phyloP scores from a whole-genome alignment of 2,113 vertebrate species.

The Camarhynchus parvulus region DNA sequence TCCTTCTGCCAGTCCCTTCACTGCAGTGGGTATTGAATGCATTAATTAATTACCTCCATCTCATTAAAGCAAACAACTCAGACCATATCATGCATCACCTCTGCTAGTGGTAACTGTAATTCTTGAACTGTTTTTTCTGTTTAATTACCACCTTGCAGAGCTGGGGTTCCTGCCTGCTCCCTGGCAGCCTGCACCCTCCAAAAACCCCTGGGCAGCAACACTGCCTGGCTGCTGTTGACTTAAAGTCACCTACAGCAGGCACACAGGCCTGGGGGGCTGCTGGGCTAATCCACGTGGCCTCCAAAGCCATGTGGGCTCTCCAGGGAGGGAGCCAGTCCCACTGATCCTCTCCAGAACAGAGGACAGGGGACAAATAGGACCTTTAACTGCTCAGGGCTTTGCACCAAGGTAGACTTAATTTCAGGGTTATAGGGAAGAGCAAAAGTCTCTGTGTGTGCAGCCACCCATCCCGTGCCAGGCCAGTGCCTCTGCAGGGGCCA shows the following conservation, averaged over 20 bases:
- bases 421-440: neutral
- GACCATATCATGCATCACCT: neutral
- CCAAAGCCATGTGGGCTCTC: neutral
- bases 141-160: neutral
- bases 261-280: neutral
- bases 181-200: neutral
- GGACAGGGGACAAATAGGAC: neutral
- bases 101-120: neutral
- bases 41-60: neutral
- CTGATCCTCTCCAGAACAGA: neutral
- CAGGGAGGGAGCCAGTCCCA: neutral
- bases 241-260: neutral
- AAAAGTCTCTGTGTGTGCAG: neutral
- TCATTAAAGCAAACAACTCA: neutral
- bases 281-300: fast-evolving
- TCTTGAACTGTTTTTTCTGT: neutral
- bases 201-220: neutral
- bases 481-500: neutral
- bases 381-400: neutral
- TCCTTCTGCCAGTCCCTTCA: neutral
- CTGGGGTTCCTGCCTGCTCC: neutral
- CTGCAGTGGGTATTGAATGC: neutral
- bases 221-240: neutral
- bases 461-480: neutral
- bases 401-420: neutral